A percentile compares a stretch with the other conserved stretches of the same genome.
Conservation (phyloP, 2,113 vertebrate genomes). For the Polyodon spathula region DNA sequence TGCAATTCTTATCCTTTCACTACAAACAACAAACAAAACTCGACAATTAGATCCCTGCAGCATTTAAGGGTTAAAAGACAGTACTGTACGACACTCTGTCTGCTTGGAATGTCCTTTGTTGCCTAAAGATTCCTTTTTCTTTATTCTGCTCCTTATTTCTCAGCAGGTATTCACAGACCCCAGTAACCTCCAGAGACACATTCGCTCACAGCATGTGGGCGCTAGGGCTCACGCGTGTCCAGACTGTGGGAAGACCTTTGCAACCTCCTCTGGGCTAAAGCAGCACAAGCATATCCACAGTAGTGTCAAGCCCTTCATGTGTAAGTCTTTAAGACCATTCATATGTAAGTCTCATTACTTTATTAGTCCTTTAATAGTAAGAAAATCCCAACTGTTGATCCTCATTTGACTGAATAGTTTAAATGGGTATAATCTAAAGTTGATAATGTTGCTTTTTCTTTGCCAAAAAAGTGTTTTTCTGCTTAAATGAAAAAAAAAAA, state of each 20-base stretch:
- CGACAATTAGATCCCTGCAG: too few species aligned
- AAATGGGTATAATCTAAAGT: too few species aligned
- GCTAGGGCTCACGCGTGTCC: conserved; percentile 94
- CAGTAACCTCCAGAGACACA: conserved; percentile 99
- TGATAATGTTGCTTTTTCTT: too few species aligned
- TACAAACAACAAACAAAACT: too few species aligned
- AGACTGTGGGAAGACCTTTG: conserved; percentile 98
- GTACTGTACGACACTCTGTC: too few species aligned
- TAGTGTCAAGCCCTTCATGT: conserved; percentile 99
- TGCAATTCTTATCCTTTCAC: too few species aligned
- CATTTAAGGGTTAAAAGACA: too few species aligned
- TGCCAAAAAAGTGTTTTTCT: too few species aligned
- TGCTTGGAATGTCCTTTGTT: too few species aligned
- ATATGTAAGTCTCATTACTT: conserved; percentile 63
- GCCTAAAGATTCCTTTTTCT: conserved; percentile 30
- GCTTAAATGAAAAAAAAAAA: too few species aligned
- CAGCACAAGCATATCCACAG: conserved; percentile 99
- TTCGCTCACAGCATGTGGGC: conserved; percentile 96
- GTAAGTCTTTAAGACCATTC: conserved; percentile 86
- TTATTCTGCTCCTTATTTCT: conserved; percentile 65
- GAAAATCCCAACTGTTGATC: not conserved
- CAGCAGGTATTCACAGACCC: conserved; percentile 99
- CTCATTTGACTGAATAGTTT: too few species aligned
- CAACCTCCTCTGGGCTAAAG: conserved; percentile 98
- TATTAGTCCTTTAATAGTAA: conserved; percentile 19